Percentiles rank a stretch among this genome's conserved stretches.
Evolutionary conservation across 2,888 invertebrate genomes (phyloP).

Genomic region (Hartigia nigra): DNA sequence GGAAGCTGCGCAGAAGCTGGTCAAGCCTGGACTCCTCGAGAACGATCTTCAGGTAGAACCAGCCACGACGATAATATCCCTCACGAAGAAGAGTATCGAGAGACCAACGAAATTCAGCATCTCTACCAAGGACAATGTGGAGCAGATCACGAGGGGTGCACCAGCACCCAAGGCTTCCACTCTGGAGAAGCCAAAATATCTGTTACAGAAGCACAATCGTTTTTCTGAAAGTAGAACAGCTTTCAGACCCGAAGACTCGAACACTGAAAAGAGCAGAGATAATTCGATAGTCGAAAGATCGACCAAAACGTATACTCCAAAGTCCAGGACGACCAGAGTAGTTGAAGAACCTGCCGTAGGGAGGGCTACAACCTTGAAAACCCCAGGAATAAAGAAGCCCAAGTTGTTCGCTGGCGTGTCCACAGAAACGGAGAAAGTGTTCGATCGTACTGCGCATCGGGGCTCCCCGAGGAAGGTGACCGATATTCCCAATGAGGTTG

Average conservation of each 20-base stretch:
- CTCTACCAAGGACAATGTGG: not conserved
- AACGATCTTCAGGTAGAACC: conserved; percentile 37
- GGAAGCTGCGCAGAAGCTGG: conserved; percentile 55
- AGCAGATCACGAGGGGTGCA: not conserved
- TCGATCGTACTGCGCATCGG: not conserved
- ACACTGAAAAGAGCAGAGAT: not conserved
- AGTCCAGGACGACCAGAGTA: not conserved
- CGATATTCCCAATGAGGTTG: not conserved
- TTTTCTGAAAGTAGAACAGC: not conserved
- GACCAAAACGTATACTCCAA: not conserved
- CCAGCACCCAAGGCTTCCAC: not conserved
- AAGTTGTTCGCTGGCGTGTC: not conserved
- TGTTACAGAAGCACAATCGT: not conserved
- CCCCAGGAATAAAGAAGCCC: not conserved
- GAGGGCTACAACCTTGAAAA: not conserved
- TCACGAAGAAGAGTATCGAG: not conserved
- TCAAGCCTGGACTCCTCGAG: conserved; percentile 53
- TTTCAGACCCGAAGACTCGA: not conserved
- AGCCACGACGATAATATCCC: conserved; percentile 29
- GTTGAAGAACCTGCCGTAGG: not conserved
- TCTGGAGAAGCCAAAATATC: not conserved
- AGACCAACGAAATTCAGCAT: not conserved
- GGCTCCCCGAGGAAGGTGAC: not conserved
- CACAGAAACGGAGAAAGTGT: not conserved
- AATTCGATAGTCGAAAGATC: not conserved